A percentile compares a stretch with the other conserved stretches of the same genome.
Evolutionary conservation across 2,113 vertebrate genomes (phyloP).

Genomic region (Eretmochelys imbricata): DNA sequence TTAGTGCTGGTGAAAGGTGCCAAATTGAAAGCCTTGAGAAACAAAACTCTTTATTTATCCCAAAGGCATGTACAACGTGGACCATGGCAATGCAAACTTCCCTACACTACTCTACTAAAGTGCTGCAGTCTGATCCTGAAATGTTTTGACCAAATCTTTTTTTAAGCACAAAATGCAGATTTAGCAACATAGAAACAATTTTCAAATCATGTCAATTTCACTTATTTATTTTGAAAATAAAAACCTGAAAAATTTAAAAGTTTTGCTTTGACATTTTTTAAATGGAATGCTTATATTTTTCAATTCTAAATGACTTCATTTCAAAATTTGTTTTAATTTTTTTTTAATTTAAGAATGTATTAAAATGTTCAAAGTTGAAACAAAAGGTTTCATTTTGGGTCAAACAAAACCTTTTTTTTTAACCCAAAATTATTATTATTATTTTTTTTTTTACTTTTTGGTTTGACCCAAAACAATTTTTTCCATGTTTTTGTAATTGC

Average conservation of each 20-base stretch:
- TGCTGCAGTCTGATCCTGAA: background rate
- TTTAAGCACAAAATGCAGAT: background rate
- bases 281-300: background rate
- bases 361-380: background rate
- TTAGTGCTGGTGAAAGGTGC: constrained; percentile 21
- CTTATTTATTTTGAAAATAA: background rate
- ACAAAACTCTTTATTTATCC: constrained; percentile 22
- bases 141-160: background rate
- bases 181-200: background rate
- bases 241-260: background rate
- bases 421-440: too few relatives aligned
- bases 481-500: background rate
- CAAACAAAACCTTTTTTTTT: too few relatives aligned
- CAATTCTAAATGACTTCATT: background rate
- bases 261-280: background rate
- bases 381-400: background rate
- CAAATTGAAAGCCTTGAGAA: background rate
- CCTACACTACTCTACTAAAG: background rate
- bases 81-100: background rate
- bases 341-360: background rate
- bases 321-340: background rate
- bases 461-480: background rate
- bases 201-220: background rate
- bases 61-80: background rate
- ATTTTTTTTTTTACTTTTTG: background rate